Evolutionary conservation across 2,888 invertebrate genomes (phyloP).

Genomic region (Metellina segmentata): DNA sequence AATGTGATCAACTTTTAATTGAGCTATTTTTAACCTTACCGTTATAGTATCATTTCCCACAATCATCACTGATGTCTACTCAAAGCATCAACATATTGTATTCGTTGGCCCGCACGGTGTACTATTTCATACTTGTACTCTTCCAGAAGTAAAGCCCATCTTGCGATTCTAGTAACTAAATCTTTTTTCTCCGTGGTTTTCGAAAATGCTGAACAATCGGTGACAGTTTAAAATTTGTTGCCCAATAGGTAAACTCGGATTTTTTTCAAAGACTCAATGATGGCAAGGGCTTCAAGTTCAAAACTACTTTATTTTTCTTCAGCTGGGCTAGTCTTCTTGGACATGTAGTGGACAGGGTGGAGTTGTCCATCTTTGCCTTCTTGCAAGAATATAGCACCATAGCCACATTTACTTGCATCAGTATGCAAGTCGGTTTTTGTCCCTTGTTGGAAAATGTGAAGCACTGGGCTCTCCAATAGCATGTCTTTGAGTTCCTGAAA

Average conservation of each 20-base stretch:
- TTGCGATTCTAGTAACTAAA: not conserved
- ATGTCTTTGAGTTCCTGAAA: not conserved
- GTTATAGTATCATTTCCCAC: not conserved
- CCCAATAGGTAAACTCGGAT: not conserved
- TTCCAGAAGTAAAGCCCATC: not conserved
- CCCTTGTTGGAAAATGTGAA: no score
- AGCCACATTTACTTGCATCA: not conserved
- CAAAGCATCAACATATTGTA: no score
- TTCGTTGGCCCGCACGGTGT: not conserved
- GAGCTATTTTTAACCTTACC: not conserved
- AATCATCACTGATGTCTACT: no score
- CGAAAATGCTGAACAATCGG: not conserved
- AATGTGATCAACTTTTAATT: not conserved
- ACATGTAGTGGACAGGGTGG: not conserved
- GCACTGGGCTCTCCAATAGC: no score
- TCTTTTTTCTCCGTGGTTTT: not conserved
- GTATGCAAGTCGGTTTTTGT: not conserved
- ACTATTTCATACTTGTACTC: not conserved
- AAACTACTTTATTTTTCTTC: not conserved
- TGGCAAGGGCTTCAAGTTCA: not conserved
- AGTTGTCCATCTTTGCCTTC: not conserved
- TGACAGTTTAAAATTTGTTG: not conserved
- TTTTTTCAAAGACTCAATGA: slow-evolving; percentile 3
- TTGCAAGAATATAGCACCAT: not conserved
- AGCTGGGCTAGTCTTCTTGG: not conserved